Evolutionary conservation across 2,888 invertebrate species (phyloP).

Genomic region (Pseudococcus viburni): DNA sequence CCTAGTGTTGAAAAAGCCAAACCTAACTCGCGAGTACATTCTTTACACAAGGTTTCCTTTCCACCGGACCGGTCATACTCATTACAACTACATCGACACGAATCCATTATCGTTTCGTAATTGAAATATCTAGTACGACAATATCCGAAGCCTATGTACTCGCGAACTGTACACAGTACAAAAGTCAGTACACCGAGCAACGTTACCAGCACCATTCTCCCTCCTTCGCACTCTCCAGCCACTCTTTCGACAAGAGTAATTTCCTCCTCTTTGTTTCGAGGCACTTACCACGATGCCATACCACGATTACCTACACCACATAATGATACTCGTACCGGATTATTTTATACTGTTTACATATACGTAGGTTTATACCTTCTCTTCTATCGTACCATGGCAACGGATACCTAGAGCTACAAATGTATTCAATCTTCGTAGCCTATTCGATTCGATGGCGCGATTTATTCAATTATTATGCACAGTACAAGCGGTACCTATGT

Average conservation of each 20-base stretch:
- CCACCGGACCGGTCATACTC: background rate
- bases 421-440: background rate
- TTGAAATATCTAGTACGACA: conserved; percentile 21
- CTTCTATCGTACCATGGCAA: background rate
- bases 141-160: background rate
- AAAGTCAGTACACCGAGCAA: background rate
- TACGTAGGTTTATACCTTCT: background rate
- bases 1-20: background rate
- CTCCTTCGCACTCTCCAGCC: background rate
- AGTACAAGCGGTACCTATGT: background rate
- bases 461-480: background rate
- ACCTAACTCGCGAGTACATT: background rate
- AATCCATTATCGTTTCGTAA: conserved; percentile 8
- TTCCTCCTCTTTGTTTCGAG: conserved; percentile 25
- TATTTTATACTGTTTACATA: background rate
- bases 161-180: background rate
- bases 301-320: too few species aligned
- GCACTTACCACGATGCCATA: too few species aligned
- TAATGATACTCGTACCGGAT: background rate
- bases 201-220: background rate
- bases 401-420: background rate
- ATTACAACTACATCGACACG: background rate
- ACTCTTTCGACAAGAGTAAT: background rate
- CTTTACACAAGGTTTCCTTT: background rate
- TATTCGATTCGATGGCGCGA: background rate